These are phyloP conservation scores for Porites australiensis DNA, from an alignment of 64 coral and sea anemone species.

Conservation along the genomic window DNA sequence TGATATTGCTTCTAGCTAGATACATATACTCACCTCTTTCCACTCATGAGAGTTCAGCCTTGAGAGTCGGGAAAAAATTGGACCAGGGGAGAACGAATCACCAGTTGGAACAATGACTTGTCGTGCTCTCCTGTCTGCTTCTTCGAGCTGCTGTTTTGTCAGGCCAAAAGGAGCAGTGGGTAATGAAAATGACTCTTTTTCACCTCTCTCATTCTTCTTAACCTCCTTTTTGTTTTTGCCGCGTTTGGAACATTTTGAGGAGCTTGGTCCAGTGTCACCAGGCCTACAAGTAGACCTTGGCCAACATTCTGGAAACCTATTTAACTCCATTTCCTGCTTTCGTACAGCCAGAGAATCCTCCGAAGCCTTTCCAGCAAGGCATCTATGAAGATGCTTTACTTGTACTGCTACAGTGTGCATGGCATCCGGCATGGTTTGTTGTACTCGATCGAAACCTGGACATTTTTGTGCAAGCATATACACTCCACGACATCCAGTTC, in stretches of 20 bases:
- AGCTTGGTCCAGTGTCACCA: no score
- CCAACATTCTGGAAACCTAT: slow-evolving; percentile 53
- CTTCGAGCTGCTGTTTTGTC: slow-evolving; percentile 42
- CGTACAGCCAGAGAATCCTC: slow-evolving; percentile 52
- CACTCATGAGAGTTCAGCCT: slow-evolving; percentile 57
- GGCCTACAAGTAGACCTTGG: background rate
- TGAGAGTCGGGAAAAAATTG: slow-evolving; percentile 46
- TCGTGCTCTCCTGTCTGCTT: slow-evolving; percentile 49
- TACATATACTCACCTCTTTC: slow-evolving; percentile 41
- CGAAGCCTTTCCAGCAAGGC: slow-evolving; percentile 61
- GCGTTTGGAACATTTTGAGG: no score
- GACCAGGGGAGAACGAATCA: slow-evolving; percentile 30
- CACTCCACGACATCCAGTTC: background rate
- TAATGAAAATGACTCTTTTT: background rate
- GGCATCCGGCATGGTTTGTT: no score
- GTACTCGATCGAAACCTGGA: no score
- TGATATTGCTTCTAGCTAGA: no score
- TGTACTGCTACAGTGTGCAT: no score
- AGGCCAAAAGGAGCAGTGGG: slow-evolving; percentile 66
- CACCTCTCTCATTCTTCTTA: background rate
- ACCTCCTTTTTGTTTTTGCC: no score
- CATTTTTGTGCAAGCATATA: no score
- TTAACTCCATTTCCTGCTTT: slow-evolving; percentile 17
- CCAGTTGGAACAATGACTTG: slow-evolving; percentile 49
- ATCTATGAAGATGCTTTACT: slow-evolving; percentile 26